phyloP scores from a whole-genome alignment of 2,113 vertebrate genomes.

The Tor tambroides region DNA sequence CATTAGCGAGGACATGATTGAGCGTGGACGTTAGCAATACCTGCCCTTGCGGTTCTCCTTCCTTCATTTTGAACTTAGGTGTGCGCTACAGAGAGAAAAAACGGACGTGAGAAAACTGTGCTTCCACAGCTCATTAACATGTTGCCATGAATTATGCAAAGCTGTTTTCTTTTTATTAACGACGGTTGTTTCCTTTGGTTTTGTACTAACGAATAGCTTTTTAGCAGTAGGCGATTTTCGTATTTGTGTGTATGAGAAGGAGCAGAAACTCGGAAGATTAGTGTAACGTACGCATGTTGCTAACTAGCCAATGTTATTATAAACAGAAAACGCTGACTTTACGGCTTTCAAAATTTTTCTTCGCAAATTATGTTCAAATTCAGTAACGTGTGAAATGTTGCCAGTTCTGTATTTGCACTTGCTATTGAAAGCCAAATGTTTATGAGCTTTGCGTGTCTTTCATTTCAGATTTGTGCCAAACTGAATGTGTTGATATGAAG shows the following conservation, averaged over 20 bases:
- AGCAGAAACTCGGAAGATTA: constrained; percentile 52
- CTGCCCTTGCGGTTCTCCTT: constrained; percentile 59
- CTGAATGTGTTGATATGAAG: constrained; percentile 40
- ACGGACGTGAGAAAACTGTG: constrained; percentile 60
- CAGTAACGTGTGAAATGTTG: constrained; percentile 12
- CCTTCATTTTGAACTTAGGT: constrained; percentile 54
- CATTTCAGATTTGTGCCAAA: constrained; percentile 72
- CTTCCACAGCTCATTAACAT: constrained; percentile 71
- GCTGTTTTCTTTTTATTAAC: constrained; percentile 49
- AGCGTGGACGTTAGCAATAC: constrained; percentile 71
- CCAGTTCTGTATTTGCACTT: constrained; percentile 39
- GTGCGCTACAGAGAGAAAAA: too few relatives aligned
- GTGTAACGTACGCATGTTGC: constrained; percentile 58
- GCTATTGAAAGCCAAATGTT: constrained; percentile 44
- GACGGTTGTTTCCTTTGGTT: constrained; percentile 44
- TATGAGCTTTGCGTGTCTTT: constrained; percentile 59
- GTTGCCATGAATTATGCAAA: constrained; percentile 68
- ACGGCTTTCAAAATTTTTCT: neutral
- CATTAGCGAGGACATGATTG: constrained; percentile 50
- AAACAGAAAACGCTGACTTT: neutral
- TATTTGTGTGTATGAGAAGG: constrained; percentile 29
- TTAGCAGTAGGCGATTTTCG: constrained; percentile 21
- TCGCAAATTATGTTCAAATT: constrained; percentile 5
- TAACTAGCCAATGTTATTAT: constrained; percentile 47
- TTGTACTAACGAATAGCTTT: constrained; percentile 38